Evolutionary conservation across 2,113 vertebrate genomes (phyloP), one percentile per base, ranked within the genome.

Genomic region (Urocynchramus pylzowi): DNA sequence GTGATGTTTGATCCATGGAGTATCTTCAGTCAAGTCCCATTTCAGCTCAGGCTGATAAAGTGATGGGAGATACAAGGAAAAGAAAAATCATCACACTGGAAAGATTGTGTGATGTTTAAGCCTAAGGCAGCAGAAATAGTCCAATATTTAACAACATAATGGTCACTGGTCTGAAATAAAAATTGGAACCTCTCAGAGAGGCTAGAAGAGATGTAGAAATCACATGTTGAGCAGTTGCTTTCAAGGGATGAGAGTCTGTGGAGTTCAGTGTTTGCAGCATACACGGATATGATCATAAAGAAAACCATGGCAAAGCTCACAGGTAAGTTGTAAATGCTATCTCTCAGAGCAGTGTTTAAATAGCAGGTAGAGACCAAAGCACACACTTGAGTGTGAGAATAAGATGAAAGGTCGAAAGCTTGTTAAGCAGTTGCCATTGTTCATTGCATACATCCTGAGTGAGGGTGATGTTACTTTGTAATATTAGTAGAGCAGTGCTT

Each of bases 401-500:
- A n/a, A 89, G 69, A 60, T 27, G 65, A 13, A 83, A 74, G 54
- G 12, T 4, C 52, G 42, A 88, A 23, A 44, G 18, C 24, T 90
- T 79, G 35, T 24, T 49, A 45, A 65, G 24, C n/a, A 64, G 21
- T 24, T 70, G 16, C 18, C 8, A 0, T 54, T 71, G 31, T 27
- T 80, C 1, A 0, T 68, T 2, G 0, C 22, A 9, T 22, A 2
- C 42, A 28, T 47, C 30, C 3, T 27, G 20, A 84, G 15, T 31
- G n/a, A 83, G 37, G 33, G 14, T 59, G 47, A 13, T 61, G 22
- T 3, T 31, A 2, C 41, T 76, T 87, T 13, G 11, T 31, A 22
- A 24, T 73, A 45, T 15, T 33, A 65, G 24, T n/a, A 24, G 53
- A 37, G 52, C 33, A n/a, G 8, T 49, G 26, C 13, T 78, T 87